A percentile compares a stretch with the other conserved stretches of the same genome.
phyloP scores from a whole-genome alignment of 2,888 invertebrate genomes.

The Heliconius charithonia region DNA sequence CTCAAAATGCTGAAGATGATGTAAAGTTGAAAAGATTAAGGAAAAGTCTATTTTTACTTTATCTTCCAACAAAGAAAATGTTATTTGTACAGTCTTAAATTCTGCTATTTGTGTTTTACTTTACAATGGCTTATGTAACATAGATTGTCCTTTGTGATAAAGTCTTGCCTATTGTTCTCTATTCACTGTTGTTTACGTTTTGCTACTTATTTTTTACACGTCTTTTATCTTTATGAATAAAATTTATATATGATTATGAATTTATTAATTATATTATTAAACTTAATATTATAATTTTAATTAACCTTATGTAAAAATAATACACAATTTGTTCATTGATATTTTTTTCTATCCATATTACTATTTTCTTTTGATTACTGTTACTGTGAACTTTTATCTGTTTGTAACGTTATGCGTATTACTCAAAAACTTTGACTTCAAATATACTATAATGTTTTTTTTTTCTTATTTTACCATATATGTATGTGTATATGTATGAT shows the following conservation, averaged over 20 bases:
- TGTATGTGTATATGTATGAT: too few relatives aligned
- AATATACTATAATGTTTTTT: too few relatives aligned
- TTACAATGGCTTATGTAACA: slow-evolving; percentile 10
- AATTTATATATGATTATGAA: neutral
- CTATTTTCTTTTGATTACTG: neutral
- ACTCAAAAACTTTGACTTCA: too few relatives aligned
- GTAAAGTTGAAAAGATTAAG: neutral
- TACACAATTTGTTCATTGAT: neutral
- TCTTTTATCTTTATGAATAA: neutral
- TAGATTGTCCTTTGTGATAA: slow-evolving; percentile 22
- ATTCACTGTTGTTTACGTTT: slow-evolving; percentile 13
- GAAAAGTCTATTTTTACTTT: neutral
- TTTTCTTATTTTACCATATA: too few relatives aligned
- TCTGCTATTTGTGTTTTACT: neutral
- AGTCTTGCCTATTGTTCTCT: slow-evolving; percentile 13
- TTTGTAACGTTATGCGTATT: too few relatives aligned
- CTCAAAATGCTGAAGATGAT: neutral
- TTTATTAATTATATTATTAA: neutral
- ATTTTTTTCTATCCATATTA: neutral
- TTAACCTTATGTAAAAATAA: neutral
- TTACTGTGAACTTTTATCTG: too few relatives aligned
- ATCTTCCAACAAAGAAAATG: neutral
- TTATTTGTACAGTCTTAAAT: neutral
- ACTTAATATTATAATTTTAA: neutral
- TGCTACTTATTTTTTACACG: neutral